A percentile compares a stretch with the other conserved stretches of the same genome.
phyloP scores from a whole-genome alignment of 92 coral and sea anemone species.

The Epizoanthus ramosus region DNA sequence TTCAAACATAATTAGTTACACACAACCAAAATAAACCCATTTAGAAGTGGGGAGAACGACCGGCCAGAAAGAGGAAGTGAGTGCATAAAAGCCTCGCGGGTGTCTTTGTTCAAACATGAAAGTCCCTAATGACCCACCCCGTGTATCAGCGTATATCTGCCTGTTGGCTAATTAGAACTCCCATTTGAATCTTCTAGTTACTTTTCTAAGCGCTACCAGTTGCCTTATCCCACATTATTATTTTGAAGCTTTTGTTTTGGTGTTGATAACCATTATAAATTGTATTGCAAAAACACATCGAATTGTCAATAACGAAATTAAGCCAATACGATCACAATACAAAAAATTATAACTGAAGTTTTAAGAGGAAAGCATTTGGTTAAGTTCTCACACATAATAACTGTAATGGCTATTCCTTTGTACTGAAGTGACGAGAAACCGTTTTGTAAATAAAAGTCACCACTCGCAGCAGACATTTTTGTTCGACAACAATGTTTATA shows the following conservation, averaged over 20 bases:
- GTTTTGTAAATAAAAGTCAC: constrained; percentile 11
- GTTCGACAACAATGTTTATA: neutral
- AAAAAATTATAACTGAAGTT: neutral
- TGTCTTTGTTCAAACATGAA: neutral
- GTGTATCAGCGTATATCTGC: constrained; percentile 1
- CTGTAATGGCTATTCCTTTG: neutral
- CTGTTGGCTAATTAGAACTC: constrained; percentile 29
- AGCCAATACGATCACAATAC: constrained; percentile 7
- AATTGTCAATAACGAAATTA: constrained; percentile 7
- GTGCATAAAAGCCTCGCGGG: constrained; percentile 9
- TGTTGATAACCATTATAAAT: constrained; percentile 1
- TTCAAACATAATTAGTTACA: neutral
- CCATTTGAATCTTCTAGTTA: constrained; percentile 1
- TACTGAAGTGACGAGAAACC: neutral
- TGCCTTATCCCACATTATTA: constrained; percentile 24
- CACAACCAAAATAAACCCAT: neutral
- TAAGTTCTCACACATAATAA: constrained; percentile 31
- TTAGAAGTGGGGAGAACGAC: constrained; percentile 1
- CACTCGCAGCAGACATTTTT: neutral
- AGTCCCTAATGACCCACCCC: constrained; percentile 1
- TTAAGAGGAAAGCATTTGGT: constrained; percentile 18
- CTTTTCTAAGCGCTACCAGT: neutral
- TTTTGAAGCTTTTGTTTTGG: constrained; percentile 4
- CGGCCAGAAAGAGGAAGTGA: constrained; percentile 15
- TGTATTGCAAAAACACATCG: constrained; percentile 1